Base-by-base conservation (phyloP, 2,797 vertebrate genomes). In the Valencia hispanica region DNA sequence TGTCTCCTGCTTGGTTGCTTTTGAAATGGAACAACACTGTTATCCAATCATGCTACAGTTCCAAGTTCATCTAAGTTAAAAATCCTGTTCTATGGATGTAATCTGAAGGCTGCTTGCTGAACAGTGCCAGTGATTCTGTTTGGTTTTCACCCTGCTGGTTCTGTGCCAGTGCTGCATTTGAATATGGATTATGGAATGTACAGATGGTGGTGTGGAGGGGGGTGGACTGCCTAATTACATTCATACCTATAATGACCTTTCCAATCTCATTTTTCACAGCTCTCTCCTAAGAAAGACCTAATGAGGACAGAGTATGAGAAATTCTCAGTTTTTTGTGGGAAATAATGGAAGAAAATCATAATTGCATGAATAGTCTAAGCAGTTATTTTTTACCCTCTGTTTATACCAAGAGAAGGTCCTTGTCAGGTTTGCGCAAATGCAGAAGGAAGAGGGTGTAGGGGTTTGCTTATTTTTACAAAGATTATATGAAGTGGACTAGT, bases 171-270 rank as follows among this genome's bases (percentile, higher is more conserved):
- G 65, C 74, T 79, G 71, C 79, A 81, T 87, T 83, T 89, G 86
- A 91, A 92, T 89, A 88, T 92, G 85, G 86, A 92, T 91, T 89
- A 88, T 88, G 74, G 85, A 79, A 87, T 85, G 80, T 89, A 79
- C 77, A 82, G 81, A 84, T 88, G 79, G 73, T 50, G 39, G 74
- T 79, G 82, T 83, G 80, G 83, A 81, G 80, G 72, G 78, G 78
- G 61, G n/a, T 75, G 47, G 80, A 78, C 79, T 74, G 73, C 73
- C 79, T 93, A 88, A 92, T 91, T 91, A 88, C 80, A 83, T 66
- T 51, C 79, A 22, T n/a, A 68, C 73, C 89, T 89, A 80, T 89
- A 91, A 91, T 90, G 86, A 89, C 81, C 82, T 79, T 78, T 81
- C 70, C 59, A 45, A 63, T 78, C 71, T 86, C 75, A 32, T 55